These are phyloP conservation scores for Chelon labrosus DNA, from an alignment of 2,797 vertebrate genomes.

Conservation along the genomic window DNA sequence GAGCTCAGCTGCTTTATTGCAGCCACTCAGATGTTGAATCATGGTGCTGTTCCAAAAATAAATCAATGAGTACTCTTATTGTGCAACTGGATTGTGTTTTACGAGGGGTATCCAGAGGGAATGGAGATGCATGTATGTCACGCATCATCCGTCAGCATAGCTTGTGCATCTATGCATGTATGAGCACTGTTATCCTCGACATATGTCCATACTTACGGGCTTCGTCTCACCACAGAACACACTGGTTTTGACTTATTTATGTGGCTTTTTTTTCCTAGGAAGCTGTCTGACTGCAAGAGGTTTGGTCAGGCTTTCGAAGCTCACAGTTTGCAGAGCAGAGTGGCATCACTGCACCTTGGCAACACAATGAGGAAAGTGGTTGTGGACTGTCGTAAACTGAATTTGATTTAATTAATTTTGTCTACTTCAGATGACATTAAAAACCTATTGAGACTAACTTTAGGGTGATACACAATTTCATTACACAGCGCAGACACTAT, in stretches of 20 bases:
- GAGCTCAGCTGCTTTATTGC: constrained; percentile 53
- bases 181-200: constrained; percentile 27
- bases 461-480: constrained; percentile 42
- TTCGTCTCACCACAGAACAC: constrained; percentile 27
- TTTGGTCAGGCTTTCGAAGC: constrained; percentile 24
- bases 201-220: constrained; percentile 31
- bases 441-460: constrained; percentile 54
- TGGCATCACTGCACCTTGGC: not conserved
- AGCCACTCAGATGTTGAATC: constrained; percentile 74
- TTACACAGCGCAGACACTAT: constrained; percentile 33
- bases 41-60: constrained; percentile 67
- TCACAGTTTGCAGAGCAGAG: constrained; percentile 10
- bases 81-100: constrained; percentile 45
- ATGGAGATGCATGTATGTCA: constrained; percentile 37
- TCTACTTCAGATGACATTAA: constrained; percentile 4
- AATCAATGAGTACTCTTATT: constrained; percentile 51
- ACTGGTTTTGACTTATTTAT: constrained; percentile 67
- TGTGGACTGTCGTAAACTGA: not conserved
- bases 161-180: constrained; percentile 36
- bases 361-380: not conserved
- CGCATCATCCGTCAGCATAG: constrained; percentile 36
- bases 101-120: constrained; percentile 31
- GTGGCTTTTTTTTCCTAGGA: constrained; percentile 23
- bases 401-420: constrained; percentile 31
- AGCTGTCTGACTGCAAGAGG: constrained; percentile 19